Base-by-base conservation (phyloP, 2,113 vertebrate species). In the Pampusana beccarii region DNA sequence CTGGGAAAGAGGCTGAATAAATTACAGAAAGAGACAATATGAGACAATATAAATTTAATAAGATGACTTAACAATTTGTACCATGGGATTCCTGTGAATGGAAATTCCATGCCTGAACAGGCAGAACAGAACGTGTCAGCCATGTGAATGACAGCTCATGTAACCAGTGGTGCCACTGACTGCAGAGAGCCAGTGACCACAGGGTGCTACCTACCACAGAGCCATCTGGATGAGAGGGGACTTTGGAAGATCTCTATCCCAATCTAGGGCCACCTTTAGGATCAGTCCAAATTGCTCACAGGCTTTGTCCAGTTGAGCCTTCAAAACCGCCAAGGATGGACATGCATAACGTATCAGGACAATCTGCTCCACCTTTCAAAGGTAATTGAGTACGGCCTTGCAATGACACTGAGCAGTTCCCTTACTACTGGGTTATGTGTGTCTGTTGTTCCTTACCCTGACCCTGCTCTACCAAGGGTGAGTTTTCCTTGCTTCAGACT, bases 141-240 rank as follows among this genome's bases (percentile, higher is more conserved):
- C 8, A 4, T 29, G 44, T 66, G 64, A 70, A 34, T 20, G n/a
- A 34, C 36, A 73, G 18, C 18, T 40, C 18, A 4, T 10, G 56
- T 24, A 70, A 62, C 10, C 38, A 70, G 38, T 17, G 54, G 34
- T 51, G 13, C 6, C 58, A 72, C 9, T 18, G 75, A 56, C 11
- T 18, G 14, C 0, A 0, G 28, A 67, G 38, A 64, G 7, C 9
- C 48, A 72, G 17, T 0, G 0, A 28, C 16, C 18, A 10, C 9
- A 24, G 36, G 12, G 42, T 79, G 18, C 7, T 50, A 5, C n/a
- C 24, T 80, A 16, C 16, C 17, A 33, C 7, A 18, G 23, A 50
- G 11, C 46, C 56, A 48, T 33, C 11, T 3, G 1, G 9, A 16
- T 61, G 21, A 50, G 50, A 65, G 17, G 11, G 13, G 23, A 9